Evolutionary conservation across 2,113 vertebrate species (phyloP).

Genomic region (Cyphomyrus plagiostoma): DNA sequence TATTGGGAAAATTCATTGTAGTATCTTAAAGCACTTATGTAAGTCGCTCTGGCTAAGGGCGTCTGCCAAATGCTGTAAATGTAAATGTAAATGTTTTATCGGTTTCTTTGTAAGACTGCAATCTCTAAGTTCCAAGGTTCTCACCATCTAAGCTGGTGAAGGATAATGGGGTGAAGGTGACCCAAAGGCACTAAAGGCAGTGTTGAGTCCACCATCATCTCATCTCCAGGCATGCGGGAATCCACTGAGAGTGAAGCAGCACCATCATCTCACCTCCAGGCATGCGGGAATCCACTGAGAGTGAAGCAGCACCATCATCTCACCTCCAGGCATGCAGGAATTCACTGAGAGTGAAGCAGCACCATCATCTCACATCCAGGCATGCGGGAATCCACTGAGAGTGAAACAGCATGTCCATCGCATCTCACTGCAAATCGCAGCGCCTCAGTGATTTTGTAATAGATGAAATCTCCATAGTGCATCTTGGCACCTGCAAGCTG

Average conservation of each 20-base stretch:
- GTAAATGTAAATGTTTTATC: too few species aligned
- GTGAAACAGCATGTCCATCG: not conserved
- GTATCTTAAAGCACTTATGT: too few species aligned
- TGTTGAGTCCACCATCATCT: not conserved
- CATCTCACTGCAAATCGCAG: slow-evolving; percentile 26
- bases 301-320: not conserved
- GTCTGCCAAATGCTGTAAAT: too few species aligned
- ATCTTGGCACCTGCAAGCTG: slow-evolving; percentile 44
- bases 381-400: not conserved
- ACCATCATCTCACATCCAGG: not conserved
- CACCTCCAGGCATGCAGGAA: not conserved
- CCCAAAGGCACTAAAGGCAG: not conserved
- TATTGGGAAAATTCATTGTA: too few species aligned
- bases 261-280: not conserved
- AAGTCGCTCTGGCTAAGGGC: too few species aligned
- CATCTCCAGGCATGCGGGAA: not conserved
- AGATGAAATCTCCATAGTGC: slow-evolving; percentile 21
- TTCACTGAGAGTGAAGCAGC: not conserved
- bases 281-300: not conserved
- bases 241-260: not conserved
- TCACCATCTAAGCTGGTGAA: slow-evolving; percentile 16
- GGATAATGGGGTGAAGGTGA: slow-evolving; percentile 5
- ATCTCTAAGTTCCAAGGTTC: not conserved
- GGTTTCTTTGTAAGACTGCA: not conserved
- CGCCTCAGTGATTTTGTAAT: slow-evolving; percentile 29